phyloP scores from a whole-genome alignment of 2,797 vertebrate species.

The Peromyscus eremicus region DNA sequence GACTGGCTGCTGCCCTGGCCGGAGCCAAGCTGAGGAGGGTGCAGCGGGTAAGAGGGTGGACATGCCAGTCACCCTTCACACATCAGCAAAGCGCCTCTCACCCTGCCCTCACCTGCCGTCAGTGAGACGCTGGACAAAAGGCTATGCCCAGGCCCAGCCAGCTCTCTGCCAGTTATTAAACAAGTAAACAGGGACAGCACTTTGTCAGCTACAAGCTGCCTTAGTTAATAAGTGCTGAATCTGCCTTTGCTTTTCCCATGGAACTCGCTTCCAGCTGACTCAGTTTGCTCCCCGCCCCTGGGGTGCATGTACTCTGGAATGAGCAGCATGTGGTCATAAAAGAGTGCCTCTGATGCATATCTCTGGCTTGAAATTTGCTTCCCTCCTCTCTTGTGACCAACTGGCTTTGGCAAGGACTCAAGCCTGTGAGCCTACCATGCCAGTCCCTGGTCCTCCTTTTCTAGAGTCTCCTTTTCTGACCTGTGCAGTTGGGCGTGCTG shows the following conservation, averaged over 20 bases:
- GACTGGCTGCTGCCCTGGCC: constrained; percentile 97
- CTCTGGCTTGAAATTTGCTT: not conserved
- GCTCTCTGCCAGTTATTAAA: no score
- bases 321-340: not conserved
- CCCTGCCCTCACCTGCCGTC: not conserved
- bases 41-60: constrained; percentile 92
- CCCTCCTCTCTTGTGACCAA: not conserved
- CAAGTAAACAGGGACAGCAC: not conserved
- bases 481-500: not conserved
- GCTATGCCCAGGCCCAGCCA: not conserved
- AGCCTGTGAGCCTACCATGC: not conserved
- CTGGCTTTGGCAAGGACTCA: not conserved
- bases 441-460: not conserved
- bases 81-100: not conserved
- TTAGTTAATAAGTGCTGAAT: not conserved
- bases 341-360: not conserved
- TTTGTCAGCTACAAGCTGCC: no score
- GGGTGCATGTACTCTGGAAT: no score
- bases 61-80: no score
- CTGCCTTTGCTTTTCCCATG: accelerated
- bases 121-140: not conserved
- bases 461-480: not conserved
- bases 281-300: not conserved
- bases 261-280: not conserved
- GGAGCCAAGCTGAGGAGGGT: constrained; percentile 99